Conservation (phyloP, 2,113 vertebrate species). For the Elanoides forficatus region DNA sequence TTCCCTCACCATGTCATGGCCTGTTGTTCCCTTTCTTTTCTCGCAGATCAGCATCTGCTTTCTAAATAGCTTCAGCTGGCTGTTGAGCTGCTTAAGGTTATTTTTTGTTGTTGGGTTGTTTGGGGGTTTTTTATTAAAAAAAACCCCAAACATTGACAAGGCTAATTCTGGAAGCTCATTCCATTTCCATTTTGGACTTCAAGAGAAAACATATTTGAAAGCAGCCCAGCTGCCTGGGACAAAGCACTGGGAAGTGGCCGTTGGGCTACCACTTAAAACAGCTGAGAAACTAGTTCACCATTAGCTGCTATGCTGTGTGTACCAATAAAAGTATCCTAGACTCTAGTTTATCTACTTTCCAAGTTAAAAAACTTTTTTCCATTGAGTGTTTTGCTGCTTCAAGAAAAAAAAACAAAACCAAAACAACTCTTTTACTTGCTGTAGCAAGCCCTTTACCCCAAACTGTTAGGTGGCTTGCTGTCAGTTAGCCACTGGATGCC, state of each 20-base stretch:
- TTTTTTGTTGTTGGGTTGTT: conserved; percentile 31
- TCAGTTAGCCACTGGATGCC: background rate
- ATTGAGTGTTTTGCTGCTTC: background rate
- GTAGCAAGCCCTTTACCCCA: background rate
- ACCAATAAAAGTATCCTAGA: background rate
- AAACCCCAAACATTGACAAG: background rate
- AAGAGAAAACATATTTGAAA: conserved; percentile 33
- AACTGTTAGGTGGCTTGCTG: background rate
- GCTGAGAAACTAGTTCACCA: background rate
- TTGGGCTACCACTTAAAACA: background rate
- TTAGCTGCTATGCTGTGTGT: background rate
- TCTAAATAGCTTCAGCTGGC: background rate
- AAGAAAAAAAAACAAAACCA: background rate
- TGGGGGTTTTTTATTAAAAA: background rate
- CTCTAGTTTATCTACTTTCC: background rate
- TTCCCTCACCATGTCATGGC: background rate
- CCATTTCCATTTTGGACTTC: conserved; percentile 45
- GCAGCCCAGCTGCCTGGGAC: conserved; percentile 7
- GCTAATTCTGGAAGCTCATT: conserved; percentile 53
- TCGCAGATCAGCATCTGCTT: conserved; percentile 24
- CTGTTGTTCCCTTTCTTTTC: conserved; percentile 1
- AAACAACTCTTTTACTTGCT: background rate
- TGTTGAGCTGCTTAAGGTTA: conserved; percentile 5
- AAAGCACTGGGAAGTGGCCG: background rate
- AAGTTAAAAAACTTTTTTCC: background rate